A percentile compares a stretch with the other conserved stretches of the same genome.
Conservation (phyloP, 1,140 invertebrate species). For the Ceratina calcarata region DNA sequence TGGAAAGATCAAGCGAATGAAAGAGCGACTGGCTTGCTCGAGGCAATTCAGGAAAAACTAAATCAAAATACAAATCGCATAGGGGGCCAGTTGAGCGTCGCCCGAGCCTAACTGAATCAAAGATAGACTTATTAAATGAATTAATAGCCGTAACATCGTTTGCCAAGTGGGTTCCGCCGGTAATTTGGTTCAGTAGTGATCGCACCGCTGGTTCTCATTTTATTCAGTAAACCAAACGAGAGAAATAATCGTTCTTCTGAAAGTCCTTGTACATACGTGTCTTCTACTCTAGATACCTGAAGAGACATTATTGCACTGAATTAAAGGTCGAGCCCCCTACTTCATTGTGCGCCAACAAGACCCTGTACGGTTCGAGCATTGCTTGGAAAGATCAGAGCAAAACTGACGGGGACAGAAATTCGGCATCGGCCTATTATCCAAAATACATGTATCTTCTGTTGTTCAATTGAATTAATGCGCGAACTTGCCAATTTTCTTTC, state of each 20-base stretch:
- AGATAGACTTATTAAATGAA: constrained; percentile 77
- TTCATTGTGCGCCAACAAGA: constrained; percentile 79
- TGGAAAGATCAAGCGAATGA: background rate
- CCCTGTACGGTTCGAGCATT: constrained; percentile 56
- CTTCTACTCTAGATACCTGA: constrained; percentile 60
- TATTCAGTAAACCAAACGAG: background rate
- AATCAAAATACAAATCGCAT: constrained; percentile 64
- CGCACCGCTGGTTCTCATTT: constrained; percentile 10
- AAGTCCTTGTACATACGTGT: constrained; percentile 61
- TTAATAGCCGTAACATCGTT: constrained; percentile 72
- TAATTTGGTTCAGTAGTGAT: constrained; percentile 77
- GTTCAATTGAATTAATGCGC: background rate
- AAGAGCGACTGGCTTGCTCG: background rate
- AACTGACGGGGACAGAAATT: background rate
- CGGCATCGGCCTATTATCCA: constrained; percentile 27
- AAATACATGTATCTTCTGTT: background rate
- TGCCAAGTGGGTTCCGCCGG: constrained; percentile 72
- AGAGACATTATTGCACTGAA: constrained; percentile 71
- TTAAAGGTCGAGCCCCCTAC: constrained; percentile 75
- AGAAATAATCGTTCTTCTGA: constrained; percentile 32
- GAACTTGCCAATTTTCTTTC: background rate
- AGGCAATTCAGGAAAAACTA: constrained; percentile 48
- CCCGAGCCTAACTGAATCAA: constrained; percentile 80
- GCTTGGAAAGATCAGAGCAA: constrained; percentile 57
- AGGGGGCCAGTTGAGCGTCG: constrained; percentile 67